A percentile compares a stretch with the other conserved stretches of the same genome.
phyloP scores from a whole-genome alignment of 2,888 invertebrate species.

The Danaus chrysippus region DNA sequence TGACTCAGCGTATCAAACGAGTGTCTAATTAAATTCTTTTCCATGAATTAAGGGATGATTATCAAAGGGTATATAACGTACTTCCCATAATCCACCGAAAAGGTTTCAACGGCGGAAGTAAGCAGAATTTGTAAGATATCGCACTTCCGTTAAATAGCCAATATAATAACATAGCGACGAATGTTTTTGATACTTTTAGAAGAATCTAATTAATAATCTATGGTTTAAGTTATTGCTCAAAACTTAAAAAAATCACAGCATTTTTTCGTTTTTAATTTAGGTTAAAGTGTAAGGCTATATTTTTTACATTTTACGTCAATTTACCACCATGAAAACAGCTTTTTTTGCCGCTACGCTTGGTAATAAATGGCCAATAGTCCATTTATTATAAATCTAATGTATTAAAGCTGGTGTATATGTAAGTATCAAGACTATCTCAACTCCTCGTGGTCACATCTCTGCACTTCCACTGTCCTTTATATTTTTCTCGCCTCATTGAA shows the following conservation, averaged over 20 bases:
- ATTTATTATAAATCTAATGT: slow-evolving; percentile 13
- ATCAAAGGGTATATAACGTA: slow-evolving; percentile 56
- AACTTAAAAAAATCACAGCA: no score
- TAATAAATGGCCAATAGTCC: slow-evolving; percentile 3
- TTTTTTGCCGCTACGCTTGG: no score
- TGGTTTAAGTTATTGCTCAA: no score
- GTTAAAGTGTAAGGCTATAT: no score
- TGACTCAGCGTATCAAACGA: slow-evolving; percentile 22
- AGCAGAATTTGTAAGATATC: slow-evolving; percentile 75
- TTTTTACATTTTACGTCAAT: no score
- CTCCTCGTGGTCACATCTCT: slow-evolving; percentile 38
- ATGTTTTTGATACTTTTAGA: slow-evolving; percentile 46
- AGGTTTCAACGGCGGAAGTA: slow-evolving; percentile 68
- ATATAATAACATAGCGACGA: slow-evolving; percentile 42
- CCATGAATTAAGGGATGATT: slow-evolving; percentile 39
- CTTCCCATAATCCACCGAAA: slow-evolving; percentile 66
- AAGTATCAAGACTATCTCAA: slow-evolving; percentile 49
- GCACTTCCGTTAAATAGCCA: slow-evolving; percentile 62
- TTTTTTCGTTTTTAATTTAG: no score
- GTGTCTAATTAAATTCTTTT: slow-evolving; percentile 25
- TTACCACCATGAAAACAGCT: no score
- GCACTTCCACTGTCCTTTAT: slow-evolving; percentile 52
- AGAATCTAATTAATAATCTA: slow-evolving; percentile 8
- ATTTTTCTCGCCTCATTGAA: slow-evolving; percentile 57
- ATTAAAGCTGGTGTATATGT: slow-evolving; percentile 5